Conservation (phyloP, 2,888 invertebrate genomes). For the Hymenopus coronatus region DNA sequence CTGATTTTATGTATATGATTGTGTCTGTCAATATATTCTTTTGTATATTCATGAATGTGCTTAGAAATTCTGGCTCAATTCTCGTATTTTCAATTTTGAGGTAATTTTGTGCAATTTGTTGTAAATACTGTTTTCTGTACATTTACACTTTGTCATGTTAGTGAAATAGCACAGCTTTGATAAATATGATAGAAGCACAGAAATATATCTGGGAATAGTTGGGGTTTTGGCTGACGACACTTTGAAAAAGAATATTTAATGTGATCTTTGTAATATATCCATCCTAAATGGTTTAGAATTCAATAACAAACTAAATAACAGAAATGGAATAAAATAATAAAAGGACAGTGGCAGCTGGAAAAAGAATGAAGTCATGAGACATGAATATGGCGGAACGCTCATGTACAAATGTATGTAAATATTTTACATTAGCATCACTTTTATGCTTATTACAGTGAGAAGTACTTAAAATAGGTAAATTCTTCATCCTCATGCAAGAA, state of each 20-base stretch:
- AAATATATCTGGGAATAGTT: background rate
- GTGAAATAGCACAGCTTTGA: background rate
- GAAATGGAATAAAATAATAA: background rate
- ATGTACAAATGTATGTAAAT: background rate
- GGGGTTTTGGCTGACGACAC: background rate
- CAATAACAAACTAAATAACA: background rate
- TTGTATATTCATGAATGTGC: background rate
- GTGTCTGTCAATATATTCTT: background rate
- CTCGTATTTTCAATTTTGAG: background rate
- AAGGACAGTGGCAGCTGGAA: background rate
- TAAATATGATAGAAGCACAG: background rate
- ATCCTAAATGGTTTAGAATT: background rate
- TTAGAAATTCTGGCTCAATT: background rate
- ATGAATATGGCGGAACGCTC: background rate
- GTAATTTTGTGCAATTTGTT: background rate
- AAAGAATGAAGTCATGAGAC: background rate
- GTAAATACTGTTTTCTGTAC: background rate
- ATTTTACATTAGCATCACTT: background rate
- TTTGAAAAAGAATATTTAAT: background rate
- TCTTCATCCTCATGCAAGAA: background rate
- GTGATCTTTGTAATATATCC: background rate
- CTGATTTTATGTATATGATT: background rate
- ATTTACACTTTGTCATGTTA: background rate
- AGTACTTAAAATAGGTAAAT: background rate
- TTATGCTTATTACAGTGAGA: background rate